Conservation (phyloP, 2,888 invertebrate species). For the Drosophila neotestacea region DNA sequence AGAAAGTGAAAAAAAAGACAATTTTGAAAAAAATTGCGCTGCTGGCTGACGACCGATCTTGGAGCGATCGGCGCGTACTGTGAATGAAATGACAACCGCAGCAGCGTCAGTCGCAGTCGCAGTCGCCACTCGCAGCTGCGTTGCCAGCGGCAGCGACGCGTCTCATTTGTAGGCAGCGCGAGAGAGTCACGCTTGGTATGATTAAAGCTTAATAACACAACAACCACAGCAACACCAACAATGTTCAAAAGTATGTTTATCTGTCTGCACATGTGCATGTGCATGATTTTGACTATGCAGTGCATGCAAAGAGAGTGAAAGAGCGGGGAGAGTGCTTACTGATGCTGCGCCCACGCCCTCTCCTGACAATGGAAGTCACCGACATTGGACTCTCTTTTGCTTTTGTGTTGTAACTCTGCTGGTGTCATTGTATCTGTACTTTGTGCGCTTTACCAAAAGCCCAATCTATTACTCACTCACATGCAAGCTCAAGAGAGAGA, state of each 20-base stretch:
- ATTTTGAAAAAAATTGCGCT: slow-evolving; percentile 70
- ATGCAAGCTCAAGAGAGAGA: slow-evolving; percentile 9
- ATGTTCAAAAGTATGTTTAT: slow-evolving; percentile 12
- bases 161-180: slow-evolving; percentile 35
- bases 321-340: not conserved
- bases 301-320: not conserved
- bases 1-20: slow-evolving; percentile 58
- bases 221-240: slow-evolving; percentile 8
- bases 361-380: slow-evolving; percentile 31
- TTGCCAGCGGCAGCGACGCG: slow-evolving; percentile 35
- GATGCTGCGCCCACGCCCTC: slow-evolving; percentile 11
- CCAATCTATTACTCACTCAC: slow-evolving; percentile 29
- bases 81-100: slow-evolving; percentile 73
- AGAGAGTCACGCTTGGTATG: slow-evolving; percentile 49
- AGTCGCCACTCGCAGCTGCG: slow-evolving; percentile 35
- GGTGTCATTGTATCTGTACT: slow-evolving; percentile 23
- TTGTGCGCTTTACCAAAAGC: slow-evolving; percentile 42
- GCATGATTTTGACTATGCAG: slow-evolving; percentile 10
- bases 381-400: slow-evolving; percentile 53
- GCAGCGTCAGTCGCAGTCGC: slow-evolving; percentile 43
- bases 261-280: slow-evolving; percentile 20
- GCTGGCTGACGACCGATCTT: slow-evolving; percentile 77
- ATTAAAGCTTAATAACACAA: slow-evolving; percentile 27
- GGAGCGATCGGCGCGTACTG: slow-evolving; percentile 75
- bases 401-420: slow-evolving; percentile 29